Evolutionary conservation across 2,797 vertebrate genomes (phyloP).

Genomic region (Coreius guichenoti): DNA sequence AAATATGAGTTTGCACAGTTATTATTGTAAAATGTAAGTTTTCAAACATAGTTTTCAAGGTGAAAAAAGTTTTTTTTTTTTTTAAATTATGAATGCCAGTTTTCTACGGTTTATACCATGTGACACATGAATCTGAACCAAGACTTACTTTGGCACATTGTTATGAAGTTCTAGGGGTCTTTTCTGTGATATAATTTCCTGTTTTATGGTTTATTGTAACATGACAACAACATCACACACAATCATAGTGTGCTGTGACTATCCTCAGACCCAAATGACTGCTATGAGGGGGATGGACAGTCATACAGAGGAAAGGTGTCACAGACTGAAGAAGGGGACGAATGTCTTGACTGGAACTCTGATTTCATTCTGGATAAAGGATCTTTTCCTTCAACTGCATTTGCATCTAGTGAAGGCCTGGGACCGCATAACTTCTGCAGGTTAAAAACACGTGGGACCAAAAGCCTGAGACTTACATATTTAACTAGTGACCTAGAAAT

Average conservation of each 20-base stretch:
- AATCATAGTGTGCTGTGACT: not conserved
- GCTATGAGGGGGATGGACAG: slow-evolving; percentile 73
- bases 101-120: not conserved
- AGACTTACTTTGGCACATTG: not conserved
- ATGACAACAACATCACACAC: not conserved
- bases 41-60: not conserved
- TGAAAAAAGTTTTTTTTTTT: not conserved
- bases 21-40: not conserved
- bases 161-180: not conserved
- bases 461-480: not conserved
- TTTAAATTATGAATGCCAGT: not conserved
- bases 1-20: not conserved
- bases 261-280: slow-evolving; percentile 73
- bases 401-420: slow-evolving; percentile 70
- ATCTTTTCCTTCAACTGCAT: slow-evolving; percentile 65
- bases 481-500: not conserved
- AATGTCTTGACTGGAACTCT: slow-evolving; percentile 82
- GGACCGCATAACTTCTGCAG: slow-evolving; percentile 82
- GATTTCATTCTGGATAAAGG: slow-evolving; percentile 73
- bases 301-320: slow-evolving; percentile 78
- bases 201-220: not conserved
- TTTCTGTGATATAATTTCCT: not conserved
- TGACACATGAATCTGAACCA: not conserved
- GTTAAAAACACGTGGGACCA: slow-evolving; percentile 56
- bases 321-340: slow-evolving; percentile 73